phyloP scores from a whole-genome alignment of 2,113 vertebrate genomes.

The Sapayoa aenigma region DNA sequence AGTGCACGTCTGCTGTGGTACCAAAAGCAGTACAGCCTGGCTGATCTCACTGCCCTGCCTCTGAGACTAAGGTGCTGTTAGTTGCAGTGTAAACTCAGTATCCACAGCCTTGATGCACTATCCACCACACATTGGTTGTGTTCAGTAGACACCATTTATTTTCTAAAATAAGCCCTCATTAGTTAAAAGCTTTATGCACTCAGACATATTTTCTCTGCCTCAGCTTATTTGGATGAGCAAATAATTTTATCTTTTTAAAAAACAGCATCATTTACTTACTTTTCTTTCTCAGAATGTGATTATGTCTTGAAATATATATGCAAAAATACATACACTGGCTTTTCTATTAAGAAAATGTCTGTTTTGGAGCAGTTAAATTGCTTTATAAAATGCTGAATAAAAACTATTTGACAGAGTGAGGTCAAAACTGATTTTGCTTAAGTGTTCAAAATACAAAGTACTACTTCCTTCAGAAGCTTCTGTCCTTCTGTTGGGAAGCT shows the following conservation, averaged over 20 bases:
- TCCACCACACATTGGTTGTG: background rate
- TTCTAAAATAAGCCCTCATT: background rate
- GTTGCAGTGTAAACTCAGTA: background rate
- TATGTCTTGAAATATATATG: background rate
- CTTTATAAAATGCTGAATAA: conserved; percentile 1
- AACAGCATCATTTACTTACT: background rate
- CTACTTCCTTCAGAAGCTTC: conserved; percentile 13
- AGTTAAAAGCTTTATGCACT: background rate
- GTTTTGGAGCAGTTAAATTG: background rate
- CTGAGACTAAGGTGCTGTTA: background rate
- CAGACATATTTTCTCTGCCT: background rate
- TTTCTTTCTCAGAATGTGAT: background rate
- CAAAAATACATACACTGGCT: background rate
- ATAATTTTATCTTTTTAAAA: background rate
- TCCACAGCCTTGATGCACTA: background rate
- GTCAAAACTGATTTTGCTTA: conserved; percentile 17
- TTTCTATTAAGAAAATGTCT: background rate
- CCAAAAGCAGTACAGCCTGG: too few relatives aligned
- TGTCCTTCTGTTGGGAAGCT: conserved; percentile 22
- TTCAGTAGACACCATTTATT: background rate
- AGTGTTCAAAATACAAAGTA: background rate
- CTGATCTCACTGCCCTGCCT: background rate
- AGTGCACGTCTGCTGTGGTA: rapidly evolving
- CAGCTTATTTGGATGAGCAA: background rate
- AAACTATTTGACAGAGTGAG: background rate